Evolutionary conservation across 2,888 invertebrate species (phyloP), one percentile per base, ranked within the genome.

Genomic region (Drosophila atripex): DNA sequence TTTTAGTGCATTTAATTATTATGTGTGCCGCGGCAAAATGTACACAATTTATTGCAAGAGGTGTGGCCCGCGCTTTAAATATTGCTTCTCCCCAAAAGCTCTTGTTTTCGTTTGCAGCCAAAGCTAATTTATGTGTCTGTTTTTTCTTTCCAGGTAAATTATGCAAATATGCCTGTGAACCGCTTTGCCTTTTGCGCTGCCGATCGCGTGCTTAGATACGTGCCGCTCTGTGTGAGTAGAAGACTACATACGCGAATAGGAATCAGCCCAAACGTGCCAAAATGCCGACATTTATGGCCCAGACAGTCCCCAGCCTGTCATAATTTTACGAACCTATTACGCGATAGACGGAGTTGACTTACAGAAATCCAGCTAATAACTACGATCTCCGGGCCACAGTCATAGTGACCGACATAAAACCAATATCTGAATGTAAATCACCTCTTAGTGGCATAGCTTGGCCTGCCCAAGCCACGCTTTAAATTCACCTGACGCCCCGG

Each of bases 1-100:
- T 65, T 85, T 78, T 54, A 80, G 85, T 86, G 72, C 78, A 86
- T 72, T 79, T 82, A 87, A 87, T 85, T 85, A 61, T 51, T 53
- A 64, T 71, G 71, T 80, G 76, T 79, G 80, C 73, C 57, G 46
- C 72, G 52, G 59, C 70, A 51, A 66, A 78, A 86, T 78, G 86
- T 77, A 53, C 32, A 72, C 65, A 61, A 73, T 86, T 86, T 82
- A 87, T 78, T 79, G 88, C 77, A 82, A 70, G 73, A 86, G 88
- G 88, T 87, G 86, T 86, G 82, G 68, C 51, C 53, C 53, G 63
- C 45, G 65, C 50, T 65, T 60, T 51, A 64, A 60, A 60, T 49
- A 58, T 69, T 46, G 66, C 46, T 66, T 64, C 54, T 68, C 38
- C 45, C 68, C n/a, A 53, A 51, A 45, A 64, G n/a, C 28, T 18